Conservation (phyloP, 1,140 invertebrate species). For the Bombus pascuorum region DNA sequence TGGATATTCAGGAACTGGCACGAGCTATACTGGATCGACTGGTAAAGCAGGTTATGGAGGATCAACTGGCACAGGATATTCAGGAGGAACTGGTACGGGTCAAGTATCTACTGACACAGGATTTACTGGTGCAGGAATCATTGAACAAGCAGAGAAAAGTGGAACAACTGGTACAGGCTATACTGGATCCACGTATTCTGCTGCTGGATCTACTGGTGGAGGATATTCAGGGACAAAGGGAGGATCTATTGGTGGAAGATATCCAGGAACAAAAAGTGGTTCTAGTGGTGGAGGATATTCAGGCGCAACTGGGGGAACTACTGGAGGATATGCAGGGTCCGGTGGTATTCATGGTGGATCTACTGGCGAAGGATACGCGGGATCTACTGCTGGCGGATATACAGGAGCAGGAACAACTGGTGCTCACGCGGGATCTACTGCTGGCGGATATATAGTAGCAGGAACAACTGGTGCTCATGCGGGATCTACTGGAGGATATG, state of each 20-base stretch:
- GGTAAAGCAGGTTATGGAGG: conserved; percentile 7
- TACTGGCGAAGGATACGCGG: no score
- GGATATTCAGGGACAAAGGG: conserved; percentile 15
- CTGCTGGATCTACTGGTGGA: background rate
- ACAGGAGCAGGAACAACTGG: no score
- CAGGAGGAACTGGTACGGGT: background rate
- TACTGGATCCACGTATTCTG: conserved; percentile 17
- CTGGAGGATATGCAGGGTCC: no score
- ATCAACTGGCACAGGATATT: conserved; percentile 8
- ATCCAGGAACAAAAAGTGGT: no score
- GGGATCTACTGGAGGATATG: conserved; percentile 17
- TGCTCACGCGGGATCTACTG: no score
- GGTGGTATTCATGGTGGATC: no score
- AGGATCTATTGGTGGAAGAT: no score
- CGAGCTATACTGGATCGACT: background rate
- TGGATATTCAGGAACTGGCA: background rate
- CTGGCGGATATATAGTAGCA: no score
- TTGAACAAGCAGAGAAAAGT: background rate
- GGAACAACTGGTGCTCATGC: no score
- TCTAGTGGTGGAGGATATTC: no score
- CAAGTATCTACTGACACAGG: background rate
- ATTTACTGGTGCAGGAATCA: background rate
- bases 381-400: no score
- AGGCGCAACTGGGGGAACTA: no score
- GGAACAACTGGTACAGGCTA: background rate